Evolutionary conservation across 1,140 invertebrate genomes (phyloP), one percentile per base, ranked within the genome.

Genomic region (Cepaea nemoralis): DNA sequence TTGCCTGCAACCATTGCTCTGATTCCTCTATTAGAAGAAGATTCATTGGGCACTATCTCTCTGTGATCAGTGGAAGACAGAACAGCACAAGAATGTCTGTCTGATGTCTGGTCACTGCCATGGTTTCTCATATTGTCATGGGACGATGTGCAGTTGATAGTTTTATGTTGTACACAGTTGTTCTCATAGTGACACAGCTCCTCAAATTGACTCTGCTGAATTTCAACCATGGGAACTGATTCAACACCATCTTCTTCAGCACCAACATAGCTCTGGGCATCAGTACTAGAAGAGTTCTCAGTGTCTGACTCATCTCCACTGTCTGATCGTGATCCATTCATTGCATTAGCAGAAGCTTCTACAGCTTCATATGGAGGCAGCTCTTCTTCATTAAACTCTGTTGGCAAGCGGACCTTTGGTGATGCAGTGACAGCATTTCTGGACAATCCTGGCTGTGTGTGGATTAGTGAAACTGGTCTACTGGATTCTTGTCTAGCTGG

Each of bases 381-480:
- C n/a, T 78, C 77, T 31, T 78, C 77, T 69, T 78, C 77, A 69
- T 78, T 63, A 69, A 78, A 78, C 31, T 78, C 77, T 67, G 77
- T 78, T 39, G 77, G 77, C 16, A 78, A 31, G 14, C 77, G 77
- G 10, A 78, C 27, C 27, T 67, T 69, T 1, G 63, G 66, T 27
- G 39, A 69, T 19, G 6, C 22, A 78, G 77, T 45, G 12, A 35
- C 24, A 27, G n/a, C 1, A 42, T 22, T 59, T 48, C 31, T 67
- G 24, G 63, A 33, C n/a, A 33, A n/a, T 14, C 70, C 24, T n/a
- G 45, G 8, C 31, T 63, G 66, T 2, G 27, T 39, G 31, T 50
- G 73, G 19, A 12, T 27, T 31, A 24, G 45, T 31, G 39, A 48
- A 48, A 27, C 31, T 24, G 63, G 37, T 40, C 59, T 69, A 35